A percentile compares a stretch with the other conserved stretches of the same genome.
These are phyloP conservation scores for Progne subis DNA, from an alignment of 2,113 vertebrate genomes.

Conservation along the genomic window DNA sequence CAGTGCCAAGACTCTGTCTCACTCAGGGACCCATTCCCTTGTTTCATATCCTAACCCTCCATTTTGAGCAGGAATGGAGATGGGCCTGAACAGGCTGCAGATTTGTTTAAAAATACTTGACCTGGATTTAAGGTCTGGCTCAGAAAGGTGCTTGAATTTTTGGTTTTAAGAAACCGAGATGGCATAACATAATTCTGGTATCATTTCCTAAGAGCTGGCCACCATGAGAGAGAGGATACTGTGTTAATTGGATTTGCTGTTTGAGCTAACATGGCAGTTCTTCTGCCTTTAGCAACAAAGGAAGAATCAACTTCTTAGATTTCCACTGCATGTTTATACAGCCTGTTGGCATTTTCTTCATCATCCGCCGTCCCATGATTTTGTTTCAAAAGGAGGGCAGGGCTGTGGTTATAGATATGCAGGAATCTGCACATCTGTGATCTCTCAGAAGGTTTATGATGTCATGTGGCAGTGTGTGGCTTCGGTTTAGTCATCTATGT, in stretches of 20 bases:
- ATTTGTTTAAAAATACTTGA: neutral
- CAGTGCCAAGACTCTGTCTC: neutral
- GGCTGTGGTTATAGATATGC: neutral
- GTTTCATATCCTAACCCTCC: neutral
- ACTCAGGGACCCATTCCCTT: neutral
- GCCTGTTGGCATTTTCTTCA: neutral
- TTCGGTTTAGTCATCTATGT: neutral
- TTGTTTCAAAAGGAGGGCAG: neutral
- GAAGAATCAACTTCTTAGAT: slow-evolving; percentile 20
- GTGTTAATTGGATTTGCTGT: slow-evolving; percentile 40
- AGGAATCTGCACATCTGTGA: neutral
- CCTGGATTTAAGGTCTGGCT: neutral
- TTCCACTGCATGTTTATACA: slow-evolving; percentile 1
- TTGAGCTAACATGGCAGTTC: slow-evolving; percentile 16
- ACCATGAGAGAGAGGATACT: neutral
- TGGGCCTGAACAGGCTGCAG: neutral
- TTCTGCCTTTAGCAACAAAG: slow-evolving; percentile 9
- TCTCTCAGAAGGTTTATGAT: neutral
- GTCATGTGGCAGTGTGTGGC: neutral
- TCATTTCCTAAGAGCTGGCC: neutral
- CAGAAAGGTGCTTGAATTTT: neutral
- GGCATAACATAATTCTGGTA: neutral
- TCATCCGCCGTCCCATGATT: neutral
- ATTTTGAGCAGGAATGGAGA: neutral
- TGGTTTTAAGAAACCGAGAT: neutral